Evolutionary conservation across 2,113 vertebrate species (phyloP), one percentile per base, ranked within the genome.

Genomic region (Corythoichthys intestinalis): DNA sequence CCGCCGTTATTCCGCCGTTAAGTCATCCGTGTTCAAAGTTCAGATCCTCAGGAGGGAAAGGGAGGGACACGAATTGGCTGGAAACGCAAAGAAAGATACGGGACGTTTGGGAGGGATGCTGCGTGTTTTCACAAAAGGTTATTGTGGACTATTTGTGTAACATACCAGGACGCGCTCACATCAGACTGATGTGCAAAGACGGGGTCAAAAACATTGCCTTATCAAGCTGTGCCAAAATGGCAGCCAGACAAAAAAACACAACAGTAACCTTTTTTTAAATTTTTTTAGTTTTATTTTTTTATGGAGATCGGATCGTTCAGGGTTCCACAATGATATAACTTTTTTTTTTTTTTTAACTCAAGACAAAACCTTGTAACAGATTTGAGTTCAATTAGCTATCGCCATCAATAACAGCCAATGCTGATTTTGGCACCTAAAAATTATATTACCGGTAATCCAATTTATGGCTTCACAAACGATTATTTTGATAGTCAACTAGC

Each of bases 11-110:
- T 68, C 52, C 59, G 20, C 20, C 70, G 37, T 68, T 41, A 48
- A 75, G 60, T 6, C 17, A 39, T 48, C 46, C 14, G 1, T 62
- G 67, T 67, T 54, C 38, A 73, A 65, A 73, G 56, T 83, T 87
- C 77, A 87, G 48, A 82, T 79, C 70, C 69, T 66, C 70, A 69
- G 70, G 67, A 77, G 69, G 74, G 59, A 79, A 83, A 82, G 71
- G 80, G 73, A 84, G 79, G 77, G 64, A 54, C 20, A 14, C 37
- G 2, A 39, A 10, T 46, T n/a, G 17, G 61, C 56, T 67, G 59
- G 68, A 79, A 84, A 34, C n/a, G 77, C 47, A 76, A 83, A 69
- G 61, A 76, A 83, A 69, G 61, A 65, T n/a, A 65, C 53, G 69
- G 50, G 57, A 75, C 77, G 68, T 28, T 0, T 1, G 79, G 76